Percentiles rank a stretch among this genome's conserved stretches.
phyloP scores from a whole-genome alignment of 1,140 invertebrate species.

The Laupala kohalensis region DNA sequence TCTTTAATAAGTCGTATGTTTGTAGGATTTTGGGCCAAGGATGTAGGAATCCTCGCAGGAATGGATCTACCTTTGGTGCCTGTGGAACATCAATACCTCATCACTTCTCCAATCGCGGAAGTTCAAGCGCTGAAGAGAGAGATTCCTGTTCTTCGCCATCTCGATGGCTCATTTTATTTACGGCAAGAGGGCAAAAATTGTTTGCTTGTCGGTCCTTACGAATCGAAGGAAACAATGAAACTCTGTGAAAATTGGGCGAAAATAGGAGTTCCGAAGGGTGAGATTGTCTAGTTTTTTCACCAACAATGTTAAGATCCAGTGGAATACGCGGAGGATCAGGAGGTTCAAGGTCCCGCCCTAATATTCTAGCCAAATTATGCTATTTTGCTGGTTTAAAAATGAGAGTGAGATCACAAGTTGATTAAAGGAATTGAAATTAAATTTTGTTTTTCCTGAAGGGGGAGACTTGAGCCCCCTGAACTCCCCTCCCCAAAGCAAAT shows the following conservation, averaged over 20 bases:
- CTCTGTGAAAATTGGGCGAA: background rate
- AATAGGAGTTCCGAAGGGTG: background rate
- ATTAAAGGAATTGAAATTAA: too few species aligned
- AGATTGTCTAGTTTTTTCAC: too few species aligned
- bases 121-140: background rate
- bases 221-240: background rate
- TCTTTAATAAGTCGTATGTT: too few species aligned
- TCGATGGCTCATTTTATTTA: background rate
- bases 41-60: background rate
- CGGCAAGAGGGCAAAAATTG: background rate
- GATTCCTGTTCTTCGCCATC: background rate
- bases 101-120: background rate
- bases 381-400: too few species aligned
- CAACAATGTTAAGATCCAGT: too few species aligned
- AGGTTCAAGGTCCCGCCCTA: too few species aligned
- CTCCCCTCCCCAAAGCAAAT: too few species aligned
- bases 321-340: too few species aligned
- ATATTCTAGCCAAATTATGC: too few species aligned
- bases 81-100: background rate
- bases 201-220: background rate
- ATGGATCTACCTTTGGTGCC: background rate
- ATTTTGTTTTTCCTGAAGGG: too few species aligned
- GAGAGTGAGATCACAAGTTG: too few species aligned
- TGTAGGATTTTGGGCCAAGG: background rate
- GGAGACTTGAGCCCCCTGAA: too few species aligned